Base-by-base conservation (phyloP, 2,113 vertebrate genomes). In the Ochotona princeps region DNA sequence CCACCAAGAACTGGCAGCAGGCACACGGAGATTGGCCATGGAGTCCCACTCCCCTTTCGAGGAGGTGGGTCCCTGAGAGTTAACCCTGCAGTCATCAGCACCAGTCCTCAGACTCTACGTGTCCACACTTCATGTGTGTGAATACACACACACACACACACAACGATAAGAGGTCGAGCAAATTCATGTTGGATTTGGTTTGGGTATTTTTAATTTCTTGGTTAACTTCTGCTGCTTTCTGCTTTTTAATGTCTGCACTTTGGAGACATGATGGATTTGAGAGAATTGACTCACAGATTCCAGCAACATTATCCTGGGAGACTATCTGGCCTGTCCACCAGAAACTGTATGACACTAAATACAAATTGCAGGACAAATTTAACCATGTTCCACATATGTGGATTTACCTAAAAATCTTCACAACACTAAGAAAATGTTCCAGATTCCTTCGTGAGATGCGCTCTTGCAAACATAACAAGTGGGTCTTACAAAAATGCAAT, bases 381-480 rank as follows among this genome's bases (percentile, higher is more conserved):
- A 2, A 32, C 13, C 32, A 17, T 61, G 13, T 1, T 63, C 13
- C 17, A 10, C 0, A 21, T 32, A 32, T 83, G 28, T 49, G n/a
- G 12, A 83, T 9, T 72, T 49, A 66, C 17, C 28, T 23, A 15
- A 30, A 44, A 49, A 28, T 78, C 23, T 51, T 0, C 5, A 7
- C 7, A 2, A 30, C 12, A 28, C 14, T 63, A 72, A 80, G n/a
- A 61, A 75, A 44, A 80, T 93, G 73, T 91, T 54, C 95, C 65
- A 88, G 82, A 61, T n/a, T 70, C 7, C 30, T 84, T 74, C 91
- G 92, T 72, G 61, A 87, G 96, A 96, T 91, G 87, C 60, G 30
- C 47, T 92, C 91, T 97, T 95, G 96, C 91, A 96, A 89, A 97
- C 94, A 95, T 44, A 97, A 94, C 93, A 67, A 69, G 63, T 61